These are phyloP conservation scores for Nasua narica DNA, from an alignment of 2,797 vertebrate species.

Conservation along the genomic window DNA sequence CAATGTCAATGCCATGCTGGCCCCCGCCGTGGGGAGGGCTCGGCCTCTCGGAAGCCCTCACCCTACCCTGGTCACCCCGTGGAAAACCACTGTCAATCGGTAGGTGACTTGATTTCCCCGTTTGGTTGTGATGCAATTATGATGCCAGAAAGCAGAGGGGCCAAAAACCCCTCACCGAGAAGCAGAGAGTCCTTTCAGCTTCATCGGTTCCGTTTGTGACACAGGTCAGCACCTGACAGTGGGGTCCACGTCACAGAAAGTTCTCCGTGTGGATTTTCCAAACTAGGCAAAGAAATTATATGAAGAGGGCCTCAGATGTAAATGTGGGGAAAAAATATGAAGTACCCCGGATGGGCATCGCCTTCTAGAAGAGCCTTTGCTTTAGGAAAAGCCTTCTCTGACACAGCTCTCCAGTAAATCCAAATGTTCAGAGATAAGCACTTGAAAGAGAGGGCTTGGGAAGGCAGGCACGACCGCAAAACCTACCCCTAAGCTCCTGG, in stretches of 20 bases:
- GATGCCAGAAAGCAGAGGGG: neutral
- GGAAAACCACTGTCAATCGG: neutral
- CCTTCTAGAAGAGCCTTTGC: neutral
- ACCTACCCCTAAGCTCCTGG: neutral
- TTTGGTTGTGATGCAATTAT: neutral
- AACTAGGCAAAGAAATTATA: neutral
- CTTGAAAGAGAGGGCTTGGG: neutral
- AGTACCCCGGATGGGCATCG: too few relatives aligned
- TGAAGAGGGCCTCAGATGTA: neutral
- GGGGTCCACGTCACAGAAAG: neutral
- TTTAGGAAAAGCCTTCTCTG: neutral
- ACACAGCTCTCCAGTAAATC: neutral
- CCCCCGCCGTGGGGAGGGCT: fast-evolving
- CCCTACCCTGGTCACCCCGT: neutral
- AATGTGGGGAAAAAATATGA: neutral
- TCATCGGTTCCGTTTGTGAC: too few relatives aligned
- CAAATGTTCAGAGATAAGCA: neutral
- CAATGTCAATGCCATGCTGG: neutral
- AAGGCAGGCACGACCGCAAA: neutral
- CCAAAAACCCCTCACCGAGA: neutral
- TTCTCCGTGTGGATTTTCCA: neutral
- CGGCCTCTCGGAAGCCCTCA: neutral
- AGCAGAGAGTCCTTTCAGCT: neutral
- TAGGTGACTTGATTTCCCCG: constrained; percentile 1
- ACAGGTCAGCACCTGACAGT: neutral